phyloP scores from a whole-genome alignment of 2,888 invertebrate species.

The Eupithecia subumbrata region DNA sequence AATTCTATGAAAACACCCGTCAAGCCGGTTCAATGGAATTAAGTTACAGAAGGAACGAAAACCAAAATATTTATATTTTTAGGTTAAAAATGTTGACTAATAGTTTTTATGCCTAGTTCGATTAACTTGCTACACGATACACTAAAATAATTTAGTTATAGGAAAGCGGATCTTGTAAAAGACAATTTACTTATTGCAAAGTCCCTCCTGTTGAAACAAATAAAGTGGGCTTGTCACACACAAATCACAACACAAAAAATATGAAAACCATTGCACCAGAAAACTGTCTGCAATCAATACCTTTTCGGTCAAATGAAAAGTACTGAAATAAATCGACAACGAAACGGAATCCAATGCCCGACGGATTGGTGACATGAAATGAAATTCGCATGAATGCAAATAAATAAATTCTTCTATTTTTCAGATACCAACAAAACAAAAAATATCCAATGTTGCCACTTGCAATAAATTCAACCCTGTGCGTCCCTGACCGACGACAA shows the following conservation, averaged over 20 bases:
- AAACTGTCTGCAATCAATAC: constrained; percentile 4
- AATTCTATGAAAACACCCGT: background rate
- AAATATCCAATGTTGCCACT: constrained; percentile 2
- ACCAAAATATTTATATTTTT: background rate
- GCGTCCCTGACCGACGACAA: background rate
- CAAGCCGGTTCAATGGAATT: constrained; percentile 7
- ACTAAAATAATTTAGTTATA: background rate
- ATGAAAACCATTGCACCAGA: background rate
- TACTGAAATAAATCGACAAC: constrained; percentile 9
- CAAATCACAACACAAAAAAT: background rate
- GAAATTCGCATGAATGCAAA: background rate
- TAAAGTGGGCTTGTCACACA: background rate
- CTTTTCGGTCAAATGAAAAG: constrained; percentile 14
- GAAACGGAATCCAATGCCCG: background rate
- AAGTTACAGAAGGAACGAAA: background rate
- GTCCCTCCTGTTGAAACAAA: constrained; percentile 2
- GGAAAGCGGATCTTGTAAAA: background rate
- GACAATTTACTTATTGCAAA: background rate
- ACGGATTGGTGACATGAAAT: constrained; percentile 10
- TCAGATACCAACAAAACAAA: constrained; percentile 3
- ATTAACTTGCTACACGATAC: background rate
- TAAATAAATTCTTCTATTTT: background rate
- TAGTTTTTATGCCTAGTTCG: background rate
- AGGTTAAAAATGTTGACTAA: constrained; percentile 13
- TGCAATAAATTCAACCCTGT: background rate